Conservation (phyloP, 2,888 invertebrate species). For the Clivina fossor region DNA sequence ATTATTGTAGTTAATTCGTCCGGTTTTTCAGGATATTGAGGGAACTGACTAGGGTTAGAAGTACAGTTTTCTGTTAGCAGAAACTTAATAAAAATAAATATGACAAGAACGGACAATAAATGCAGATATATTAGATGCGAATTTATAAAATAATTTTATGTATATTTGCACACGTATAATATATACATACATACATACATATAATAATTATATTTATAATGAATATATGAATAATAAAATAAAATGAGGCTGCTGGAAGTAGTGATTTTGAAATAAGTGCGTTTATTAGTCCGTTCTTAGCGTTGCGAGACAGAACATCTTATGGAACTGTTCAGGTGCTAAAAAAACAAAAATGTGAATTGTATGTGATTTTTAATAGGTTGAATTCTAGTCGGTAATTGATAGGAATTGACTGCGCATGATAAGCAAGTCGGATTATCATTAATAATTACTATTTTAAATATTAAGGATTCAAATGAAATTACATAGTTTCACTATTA, state of each 20-base stretch:
- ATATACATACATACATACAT: not conserved
- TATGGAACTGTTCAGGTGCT: constrained; percentile 20
- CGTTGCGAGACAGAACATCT: not conserved
- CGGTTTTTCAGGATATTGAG: no score
- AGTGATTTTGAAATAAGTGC: not conserved
- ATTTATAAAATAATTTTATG: not conserved
- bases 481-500: constrained; percentile 18
- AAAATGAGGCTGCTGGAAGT: not conserved
- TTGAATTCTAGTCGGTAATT: constrained; percentile 26
- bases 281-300: not conserved
- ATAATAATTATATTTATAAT: not conserved
- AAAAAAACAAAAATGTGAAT: constrained; percentile 26
- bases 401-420: constrained; percentile 19
- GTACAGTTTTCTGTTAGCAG: no score
- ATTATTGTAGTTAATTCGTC: no score
- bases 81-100: no score
- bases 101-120: no score
- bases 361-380: constrained; percentile 27
- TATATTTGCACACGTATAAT: not conserved
- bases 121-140: no score
- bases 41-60: no score
- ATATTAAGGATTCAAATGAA: constrained; percentile 7
- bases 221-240: not conserved
- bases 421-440: constrained; percentile 10
- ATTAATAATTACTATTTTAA: constrained; percentile 13